Conservation (phyloP, 1,140 invertebrate species). For the Oreohelix idahoensis region DNA sequence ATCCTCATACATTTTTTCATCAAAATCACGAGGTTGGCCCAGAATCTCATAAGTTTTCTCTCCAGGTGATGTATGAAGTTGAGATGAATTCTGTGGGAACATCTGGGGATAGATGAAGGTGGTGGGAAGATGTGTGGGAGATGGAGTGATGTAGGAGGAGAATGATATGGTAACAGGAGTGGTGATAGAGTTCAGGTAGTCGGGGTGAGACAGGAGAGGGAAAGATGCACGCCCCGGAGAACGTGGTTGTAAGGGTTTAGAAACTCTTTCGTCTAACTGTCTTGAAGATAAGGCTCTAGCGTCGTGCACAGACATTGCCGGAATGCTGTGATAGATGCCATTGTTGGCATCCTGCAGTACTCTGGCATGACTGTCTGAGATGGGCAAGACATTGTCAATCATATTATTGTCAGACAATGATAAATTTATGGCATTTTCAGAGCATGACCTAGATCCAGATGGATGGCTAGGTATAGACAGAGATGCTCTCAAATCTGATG, state of each 20-base stretch:
- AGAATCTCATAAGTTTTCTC: conserved; percentile 55
- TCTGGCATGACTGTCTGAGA: background rate
- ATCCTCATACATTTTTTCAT: conserved; percentile 57
- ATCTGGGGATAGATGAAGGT: conserved; percentile 63
- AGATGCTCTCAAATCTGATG: background rate
- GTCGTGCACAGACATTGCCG: background rate
- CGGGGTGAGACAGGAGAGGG: conserved; percentile 54
- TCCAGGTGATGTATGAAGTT: conserved; percentile 45
- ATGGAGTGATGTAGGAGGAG: conserved; percentile 45
- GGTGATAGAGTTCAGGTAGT: conserved; percentile 55
- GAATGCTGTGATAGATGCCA: background rate
- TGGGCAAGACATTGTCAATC: background rate
- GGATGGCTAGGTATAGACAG: background rate
- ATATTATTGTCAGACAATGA: background rate
- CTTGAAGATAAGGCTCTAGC: background rate
- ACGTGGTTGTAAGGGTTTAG: conserved; percentile 49
- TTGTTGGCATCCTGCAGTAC: background rate
- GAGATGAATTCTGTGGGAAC: conserved; percentile 32
- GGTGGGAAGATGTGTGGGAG: conserved; percentile 50
- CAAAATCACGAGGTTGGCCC: conserved; percentile 51
- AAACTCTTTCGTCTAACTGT: conserved; percentile 54
- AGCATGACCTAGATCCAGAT: background rate
- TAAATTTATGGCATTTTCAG: conserved; percentile 28
- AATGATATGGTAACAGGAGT: conserved; percentile 46
- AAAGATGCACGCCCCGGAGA: conserved; percentile 51